Evolutionary conservation across 2,113 vertebrate species (phyloP).

Genomic region (Lamprotornis superbus): DNA sequence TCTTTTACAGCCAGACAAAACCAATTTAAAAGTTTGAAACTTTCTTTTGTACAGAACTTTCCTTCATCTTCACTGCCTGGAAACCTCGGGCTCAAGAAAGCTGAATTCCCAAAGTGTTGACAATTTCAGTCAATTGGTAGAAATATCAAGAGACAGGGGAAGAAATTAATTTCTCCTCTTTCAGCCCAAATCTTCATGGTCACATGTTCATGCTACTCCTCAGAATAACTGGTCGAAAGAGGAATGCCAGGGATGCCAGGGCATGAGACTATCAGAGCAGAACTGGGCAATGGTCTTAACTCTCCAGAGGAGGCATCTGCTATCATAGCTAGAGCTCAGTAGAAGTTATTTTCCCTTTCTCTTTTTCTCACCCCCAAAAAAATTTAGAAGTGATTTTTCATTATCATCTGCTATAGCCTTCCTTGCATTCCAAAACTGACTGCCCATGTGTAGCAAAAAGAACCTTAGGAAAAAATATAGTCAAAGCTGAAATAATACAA

Average conservation of each 20-base stretch:
- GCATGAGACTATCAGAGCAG: background rate
- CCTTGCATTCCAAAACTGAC: background rate
- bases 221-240: background rate
- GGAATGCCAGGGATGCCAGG: background rate
- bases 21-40: slow-evolving; percentile 1
- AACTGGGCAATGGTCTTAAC: fast-evolving
- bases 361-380: background rate
- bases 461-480: background rate
- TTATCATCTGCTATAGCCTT: background rate
- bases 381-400: background rate
- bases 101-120: background rate
- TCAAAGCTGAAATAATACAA: background rate
- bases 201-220: background rate
- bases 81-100: background rate
- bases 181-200: background rate
- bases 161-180: background rate
- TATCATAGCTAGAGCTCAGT: background rate
- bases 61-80: background rate
- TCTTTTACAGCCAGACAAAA: background rate
- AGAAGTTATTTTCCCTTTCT: background rate
- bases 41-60: background rate
- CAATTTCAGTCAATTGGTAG: background rate
- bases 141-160: background rate
- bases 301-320: background rate
- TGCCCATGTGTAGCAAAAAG: background rate